Evolutionary conservation across 2,113 vertebrate genomes (phyloP).

Genomic region (Electrona antarctica): DNA sequence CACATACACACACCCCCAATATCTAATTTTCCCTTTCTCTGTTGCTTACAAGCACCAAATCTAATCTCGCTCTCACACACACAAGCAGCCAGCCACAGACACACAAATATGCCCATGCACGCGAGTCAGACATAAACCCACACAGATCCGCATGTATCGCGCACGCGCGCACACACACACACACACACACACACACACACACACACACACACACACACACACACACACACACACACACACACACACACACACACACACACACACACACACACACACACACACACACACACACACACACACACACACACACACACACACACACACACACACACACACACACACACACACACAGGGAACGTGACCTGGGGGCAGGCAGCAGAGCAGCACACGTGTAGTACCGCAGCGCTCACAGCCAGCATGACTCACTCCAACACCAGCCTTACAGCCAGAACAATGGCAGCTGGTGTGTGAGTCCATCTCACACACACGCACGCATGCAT

Average conservation of each 20-base stretch:
- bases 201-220: conserved; percentile 12
- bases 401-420: conserved; percentile 67
- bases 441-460: conserved; percentile 71
- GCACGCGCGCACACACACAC: not conserved
- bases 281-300: conserved; percentile 30
- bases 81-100: conserved; percentile 38
- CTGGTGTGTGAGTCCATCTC: conserved; percentile 69
- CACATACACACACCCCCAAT: conserved; percentile 10
- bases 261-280: not conserved
- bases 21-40: conserved; percentile 4
- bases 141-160: conserved; percentile 1
- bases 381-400: conserved; percentile 72
- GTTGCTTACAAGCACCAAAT: conserved; percentile 14
- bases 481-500: not conserved
- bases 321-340: conserved; percentile 2
- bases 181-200: conserved; percentile 33
- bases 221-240: not conserved
- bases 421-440: conserved; percentile 70
- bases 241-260: conserved; percentile 11
- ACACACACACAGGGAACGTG: conserved; percentile 49
- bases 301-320: conserved; percentile 7
- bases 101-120: not conserved
- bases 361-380: conserved; percentile 69
- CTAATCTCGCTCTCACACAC: conserved; percentile 29
- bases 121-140: not conserved